A percentile compares a stretch with the other conserved stretches of the same genome.
Evolutionary conservation across 2,888 invertebrate genomes (phyloP).

Genomic region (Cephonodes hylas): DNA sequence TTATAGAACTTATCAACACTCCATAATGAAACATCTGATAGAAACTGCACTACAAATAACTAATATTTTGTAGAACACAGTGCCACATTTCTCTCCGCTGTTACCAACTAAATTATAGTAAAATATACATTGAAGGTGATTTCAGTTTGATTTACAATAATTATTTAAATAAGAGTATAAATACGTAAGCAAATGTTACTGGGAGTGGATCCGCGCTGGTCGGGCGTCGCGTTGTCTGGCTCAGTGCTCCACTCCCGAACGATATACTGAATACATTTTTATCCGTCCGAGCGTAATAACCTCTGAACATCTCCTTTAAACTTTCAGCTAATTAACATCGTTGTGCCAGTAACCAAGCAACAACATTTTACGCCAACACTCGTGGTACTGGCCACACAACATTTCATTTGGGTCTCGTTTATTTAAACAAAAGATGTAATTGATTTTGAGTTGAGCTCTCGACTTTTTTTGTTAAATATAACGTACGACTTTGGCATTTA

Average conservation of each 20-base stretch:
- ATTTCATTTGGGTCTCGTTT: neutral
- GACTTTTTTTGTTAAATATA: neutral
- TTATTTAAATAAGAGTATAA: neutral
- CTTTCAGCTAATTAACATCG: neutral
- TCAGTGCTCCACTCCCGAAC: neutral
- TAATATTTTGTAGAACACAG: neutral
- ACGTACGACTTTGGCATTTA: neutral
- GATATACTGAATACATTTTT: conserved; percentile 1
- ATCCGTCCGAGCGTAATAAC: conserved; percentile 3
- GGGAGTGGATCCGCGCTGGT: neutral
- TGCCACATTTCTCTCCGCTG: neutral
- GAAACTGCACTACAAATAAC: neutral
- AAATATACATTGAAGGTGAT: neutral
- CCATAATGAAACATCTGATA: neutral
- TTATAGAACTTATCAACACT: neutral
- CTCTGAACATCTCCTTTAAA: neutral
- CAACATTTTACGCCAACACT: neutral
- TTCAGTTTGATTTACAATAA: neutral
- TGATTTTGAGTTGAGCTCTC: neutral
- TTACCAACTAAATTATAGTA: neutral
- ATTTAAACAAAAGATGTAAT: neutral
- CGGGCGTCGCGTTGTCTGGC: conserved; percentile 20
- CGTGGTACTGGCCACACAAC: conserved; percentile 3
- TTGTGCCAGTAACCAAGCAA: neutral
- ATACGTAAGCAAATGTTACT: neutral